Evolutionary conservation across 2,113 vertebrate species (phyloP).

Genomic region (Merops nubicus): DNA sequence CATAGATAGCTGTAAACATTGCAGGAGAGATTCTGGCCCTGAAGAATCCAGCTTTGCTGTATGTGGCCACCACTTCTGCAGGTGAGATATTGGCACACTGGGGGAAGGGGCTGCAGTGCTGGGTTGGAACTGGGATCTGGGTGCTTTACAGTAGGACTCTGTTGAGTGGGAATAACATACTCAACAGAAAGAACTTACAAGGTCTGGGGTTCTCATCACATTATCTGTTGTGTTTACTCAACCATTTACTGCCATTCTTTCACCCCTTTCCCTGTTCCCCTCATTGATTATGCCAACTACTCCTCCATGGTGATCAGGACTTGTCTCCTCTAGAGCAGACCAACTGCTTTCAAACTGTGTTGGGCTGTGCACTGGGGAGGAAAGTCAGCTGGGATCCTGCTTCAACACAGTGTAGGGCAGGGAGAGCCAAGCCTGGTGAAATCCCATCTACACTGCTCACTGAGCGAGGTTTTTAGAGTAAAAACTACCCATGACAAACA

Average conservation of each 20-base stretch:
- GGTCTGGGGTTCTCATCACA: neutral
- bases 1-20: neutral
- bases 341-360: accelerated
- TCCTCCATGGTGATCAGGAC: neutral
- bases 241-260: neutral
- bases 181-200: neutral
- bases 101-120: neutral
- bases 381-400: neutral
- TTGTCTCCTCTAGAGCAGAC: neutral
- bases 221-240: neutral
- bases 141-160: neutral
- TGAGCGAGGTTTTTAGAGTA: neutral
- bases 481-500: neutral
- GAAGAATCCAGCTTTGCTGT: neutral
- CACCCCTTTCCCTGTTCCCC: neutral
- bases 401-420: neutral
- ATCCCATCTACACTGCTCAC: neutral
- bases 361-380: neutral
- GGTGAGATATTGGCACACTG: neutral
- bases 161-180: neutral
- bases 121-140: neutral
- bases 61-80: neutral
- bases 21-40: neutral
- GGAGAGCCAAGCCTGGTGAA: neutral
- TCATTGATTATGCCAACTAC: neutral